phyloP scores from a whole-genome alignment of 2,797 vertebrate genomes.

The Sebastes hubbsi region DNA sequence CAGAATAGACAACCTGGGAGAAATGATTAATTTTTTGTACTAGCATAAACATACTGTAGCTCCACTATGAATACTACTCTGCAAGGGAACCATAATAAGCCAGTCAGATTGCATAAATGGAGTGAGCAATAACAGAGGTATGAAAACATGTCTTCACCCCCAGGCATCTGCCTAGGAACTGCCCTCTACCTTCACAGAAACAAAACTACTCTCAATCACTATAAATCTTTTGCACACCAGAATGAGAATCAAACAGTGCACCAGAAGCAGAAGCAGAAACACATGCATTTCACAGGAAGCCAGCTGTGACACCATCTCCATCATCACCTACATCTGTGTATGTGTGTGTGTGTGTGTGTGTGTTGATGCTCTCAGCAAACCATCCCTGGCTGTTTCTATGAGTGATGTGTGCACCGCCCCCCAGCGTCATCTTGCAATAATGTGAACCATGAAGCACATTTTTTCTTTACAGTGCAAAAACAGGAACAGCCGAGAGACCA shows the following conservation, averaged over 20 bases:
- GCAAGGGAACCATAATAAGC: background rate
- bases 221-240: background rate
- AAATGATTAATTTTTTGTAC: background rate
- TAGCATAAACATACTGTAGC: background rate
- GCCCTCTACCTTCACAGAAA: background rate
- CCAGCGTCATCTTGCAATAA: background rate
- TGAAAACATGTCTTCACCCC: background rate
- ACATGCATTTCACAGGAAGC: conserved; percentile 5
- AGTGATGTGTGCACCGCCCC: background rate
- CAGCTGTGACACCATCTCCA: conserved; percentile 5
- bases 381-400: background rate
- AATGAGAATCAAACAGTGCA: background rate
- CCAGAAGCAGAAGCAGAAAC: background rate
- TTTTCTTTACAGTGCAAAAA: background rate
- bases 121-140: background rate
- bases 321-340: conserved; percentile 19
- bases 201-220: background rate
- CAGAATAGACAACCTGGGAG: background rate
- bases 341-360: background rate
- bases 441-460: background rate
- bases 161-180: background rate
- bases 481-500: background rate
- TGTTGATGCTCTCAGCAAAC: background rate
- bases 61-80: background rate
- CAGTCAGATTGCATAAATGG: background rate